phyloP scores from a whole-genome alignment of 2,113 vertebrate species.

The Uropsilus gracilis region DNA sequence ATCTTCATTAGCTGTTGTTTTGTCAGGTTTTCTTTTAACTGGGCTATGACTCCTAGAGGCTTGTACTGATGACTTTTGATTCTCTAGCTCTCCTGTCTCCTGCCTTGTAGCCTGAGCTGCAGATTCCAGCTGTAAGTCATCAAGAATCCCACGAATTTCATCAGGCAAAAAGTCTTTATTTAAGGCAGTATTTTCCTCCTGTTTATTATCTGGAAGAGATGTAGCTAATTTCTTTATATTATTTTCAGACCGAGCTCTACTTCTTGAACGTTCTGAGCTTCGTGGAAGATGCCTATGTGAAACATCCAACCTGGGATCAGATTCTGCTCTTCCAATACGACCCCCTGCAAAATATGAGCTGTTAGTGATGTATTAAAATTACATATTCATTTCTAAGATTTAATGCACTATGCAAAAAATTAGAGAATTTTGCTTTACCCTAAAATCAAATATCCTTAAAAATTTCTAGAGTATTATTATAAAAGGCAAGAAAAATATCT shows the following conservation, averaged over 20 bases:
- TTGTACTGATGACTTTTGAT: slow-evolving; percentile 78
- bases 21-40: slow-evolving; percentile 86
- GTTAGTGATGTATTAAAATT: slow-evolving; percentile 44
- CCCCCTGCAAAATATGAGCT: slow-evolving; percentile 67
- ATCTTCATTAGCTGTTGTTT: slow-evolving; percentile 83
- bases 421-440: slow-evolving; percentile 3
- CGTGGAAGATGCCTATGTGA: slow-evolving; percentile 78
- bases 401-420: slow-evolving; percentile 14
- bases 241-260: slow-evolving; percentile 82
- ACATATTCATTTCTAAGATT: slow-evolving; percentile 6
- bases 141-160: slow-evolving; percentile 94
- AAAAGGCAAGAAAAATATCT: not conserved
- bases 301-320: slow-evolving; percentile 86
- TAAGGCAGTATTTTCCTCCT: slow-evolving; percentile 80
- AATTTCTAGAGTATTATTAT: not conserved
- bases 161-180: slow-evolving; percentile 90
- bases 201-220: slow-evolving; percentile 75
- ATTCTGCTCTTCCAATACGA: slow-evolving; percentile 84
- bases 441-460: slow-evolving; percentile 49
- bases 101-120: slow-evolving; percentile 73
- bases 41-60: slow-evolving; percentile 90
- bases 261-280: slow-evolving; percentile 83
- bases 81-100: slow-evolving; percentile 82
- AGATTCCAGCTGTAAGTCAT: slow-evolving; percentile 93
- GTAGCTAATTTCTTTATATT: slow-evolving; percentile 81